Evolutionary conservation across 64 coral and sea anemone genomes (phyloP).

Genomic region (Montipora capricornis): DNA sequence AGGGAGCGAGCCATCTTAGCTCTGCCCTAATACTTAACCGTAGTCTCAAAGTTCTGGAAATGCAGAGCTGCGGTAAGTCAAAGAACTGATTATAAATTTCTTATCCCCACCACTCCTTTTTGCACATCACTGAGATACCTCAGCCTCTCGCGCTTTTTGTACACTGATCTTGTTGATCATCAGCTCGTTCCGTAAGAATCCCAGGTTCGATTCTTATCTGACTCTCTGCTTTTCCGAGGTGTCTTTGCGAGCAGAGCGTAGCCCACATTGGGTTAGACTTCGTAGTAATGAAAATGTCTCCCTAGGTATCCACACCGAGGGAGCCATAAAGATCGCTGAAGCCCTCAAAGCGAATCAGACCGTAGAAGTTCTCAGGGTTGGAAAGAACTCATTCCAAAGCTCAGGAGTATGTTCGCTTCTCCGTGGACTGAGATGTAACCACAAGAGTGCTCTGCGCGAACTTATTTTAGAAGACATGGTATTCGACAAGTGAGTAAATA

Average conservation of each 20-base stretch:
- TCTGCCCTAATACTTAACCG: conserved; percentile 2
- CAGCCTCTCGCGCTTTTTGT: too few species aligned
- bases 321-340: conserved; percentile 41
- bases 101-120: too few species aligned
- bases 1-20: conserved; percentile 29
- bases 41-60: conserved; percentile 37
- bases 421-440: conserved; percentile 25
- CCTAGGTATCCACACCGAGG: conserved; percentile 15
- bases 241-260: too few species aligned
- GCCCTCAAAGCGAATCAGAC: conserved; percentile 42
- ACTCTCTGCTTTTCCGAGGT: too few species aligned
- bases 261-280: background rate
- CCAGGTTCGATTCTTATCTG: too few species aligned
- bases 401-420: conserved; percentile 45
- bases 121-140: too few species aligned
- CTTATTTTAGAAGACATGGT: conserved; percentile 43
- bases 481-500: conserved; percentile 17
- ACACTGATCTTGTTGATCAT: too few species aligned
- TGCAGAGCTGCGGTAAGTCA: background rate
- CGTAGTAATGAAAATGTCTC: background rate
- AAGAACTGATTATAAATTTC: too few species aligned
- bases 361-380: conserved; percentile 51
- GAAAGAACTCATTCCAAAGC: conserved; percentile 57
- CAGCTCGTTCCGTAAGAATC: too few species aligned
- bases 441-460: conserved; percentile 13